phyloP scores from a whole-genome alignment of 2,113 vertebrate genomes.

The Myiagra hebetior region DNA sequence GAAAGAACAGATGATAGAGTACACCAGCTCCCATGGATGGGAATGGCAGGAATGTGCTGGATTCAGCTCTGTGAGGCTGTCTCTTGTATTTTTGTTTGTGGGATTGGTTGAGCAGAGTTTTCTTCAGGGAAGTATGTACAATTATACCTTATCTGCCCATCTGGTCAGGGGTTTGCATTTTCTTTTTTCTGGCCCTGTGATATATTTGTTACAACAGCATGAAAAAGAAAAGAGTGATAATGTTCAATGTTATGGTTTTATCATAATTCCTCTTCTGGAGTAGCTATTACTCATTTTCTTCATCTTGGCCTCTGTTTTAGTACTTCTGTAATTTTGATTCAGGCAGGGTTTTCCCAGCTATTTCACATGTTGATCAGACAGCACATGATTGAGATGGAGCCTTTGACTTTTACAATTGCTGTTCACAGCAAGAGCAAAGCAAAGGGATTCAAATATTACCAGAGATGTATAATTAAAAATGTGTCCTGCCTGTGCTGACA shows the following conservation, averaged over 20 bases:
- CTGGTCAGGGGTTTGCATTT: background rate
- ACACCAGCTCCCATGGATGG: background rate
- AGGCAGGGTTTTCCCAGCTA: background rate
- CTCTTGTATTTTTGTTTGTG: background rate
- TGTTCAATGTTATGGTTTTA: background rate
- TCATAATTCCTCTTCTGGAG: background rate
- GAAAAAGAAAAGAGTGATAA: background rate
- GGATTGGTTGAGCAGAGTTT: background rate
- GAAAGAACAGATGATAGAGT: background rate
- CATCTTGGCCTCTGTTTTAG: background rate
- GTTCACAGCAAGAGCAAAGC: background rate
- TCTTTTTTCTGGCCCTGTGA: background rate
- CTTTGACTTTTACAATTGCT: conserved; percentile 1
- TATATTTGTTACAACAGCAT: background rate
- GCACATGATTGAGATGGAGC: background rate
- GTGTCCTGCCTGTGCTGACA: background rate
- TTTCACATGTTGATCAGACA: background rate
- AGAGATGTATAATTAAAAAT: background rate
- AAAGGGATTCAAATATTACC: background rate
- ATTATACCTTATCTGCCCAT: background rate
- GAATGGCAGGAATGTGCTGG: background rate
- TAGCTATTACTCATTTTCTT: background rate
- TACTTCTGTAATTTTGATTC: background rate
- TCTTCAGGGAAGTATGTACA: background rate
- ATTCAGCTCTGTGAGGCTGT: background rate